Percentiles rank a stretch among this genome's conserved stretches.
These are phyloP conservation scores for Pachyramphus minor DNA, from an alignment of 2,113 vertebrate genomes.

Conservation along the genomic window DNA sequence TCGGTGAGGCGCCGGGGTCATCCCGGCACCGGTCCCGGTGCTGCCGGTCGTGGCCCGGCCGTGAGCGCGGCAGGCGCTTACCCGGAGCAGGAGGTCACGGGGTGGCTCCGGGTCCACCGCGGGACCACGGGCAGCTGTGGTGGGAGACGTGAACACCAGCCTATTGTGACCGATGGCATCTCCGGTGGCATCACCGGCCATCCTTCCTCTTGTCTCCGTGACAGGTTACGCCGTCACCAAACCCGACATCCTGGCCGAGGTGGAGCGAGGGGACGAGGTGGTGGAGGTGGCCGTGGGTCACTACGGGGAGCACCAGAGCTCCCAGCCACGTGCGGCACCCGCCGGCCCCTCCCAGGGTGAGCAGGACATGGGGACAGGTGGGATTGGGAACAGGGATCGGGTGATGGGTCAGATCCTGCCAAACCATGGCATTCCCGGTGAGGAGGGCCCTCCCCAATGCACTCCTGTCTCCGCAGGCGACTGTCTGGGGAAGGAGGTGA, in stretches of 20 bases:
- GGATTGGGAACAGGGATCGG: rapidly evolving
- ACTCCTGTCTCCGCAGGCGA: background rate
- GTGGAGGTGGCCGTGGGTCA: background rate
- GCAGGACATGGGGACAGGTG: background rate
- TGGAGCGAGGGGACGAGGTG: background rate
- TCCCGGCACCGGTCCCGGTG: background rate
- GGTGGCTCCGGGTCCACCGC: background rate
- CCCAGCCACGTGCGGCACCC: rapidly evolving
- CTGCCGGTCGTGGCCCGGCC: background rate
- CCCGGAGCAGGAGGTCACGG: background rate
- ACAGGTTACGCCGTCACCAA: conserved; percentile 14
- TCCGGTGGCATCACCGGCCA: background rate
- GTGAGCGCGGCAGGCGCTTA: background rate
- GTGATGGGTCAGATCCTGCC: rapidly evolving
- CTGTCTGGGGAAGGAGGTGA: background rate
- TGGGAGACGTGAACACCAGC: rapidly evolving
- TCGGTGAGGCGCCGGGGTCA: background rate
- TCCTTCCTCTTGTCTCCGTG: background rate
- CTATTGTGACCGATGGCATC: background rate
- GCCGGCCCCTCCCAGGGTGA: background rate
- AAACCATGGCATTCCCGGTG: background rate
- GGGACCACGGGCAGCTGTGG: background rate
- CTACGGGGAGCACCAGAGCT: background rate
- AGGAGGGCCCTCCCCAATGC: background rate
- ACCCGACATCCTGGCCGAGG: conserved; percentile 48